phyloP scores from a whole-genome alignment of 2,797 vertebrate genomes.

The Lates japonicus region DNA sequence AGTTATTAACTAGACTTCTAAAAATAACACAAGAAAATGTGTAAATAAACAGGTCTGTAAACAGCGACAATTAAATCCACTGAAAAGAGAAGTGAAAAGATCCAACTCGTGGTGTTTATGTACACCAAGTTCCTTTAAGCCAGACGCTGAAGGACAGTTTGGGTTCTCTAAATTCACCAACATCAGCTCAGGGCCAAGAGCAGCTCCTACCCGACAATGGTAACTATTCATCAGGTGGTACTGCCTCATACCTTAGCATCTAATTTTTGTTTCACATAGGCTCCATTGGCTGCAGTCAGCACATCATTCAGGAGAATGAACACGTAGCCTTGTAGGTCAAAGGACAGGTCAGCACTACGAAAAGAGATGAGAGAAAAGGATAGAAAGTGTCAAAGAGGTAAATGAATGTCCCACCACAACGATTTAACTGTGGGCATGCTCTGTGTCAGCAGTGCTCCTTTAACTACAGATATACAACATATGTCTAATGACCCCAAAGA shows the following conservation, averaged over 20 bases:
- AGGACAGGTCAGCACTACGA: conserved; percentile 93
- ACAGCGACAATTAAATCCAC: neutral
- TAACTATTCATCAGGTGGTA: conserved; percentile 59
- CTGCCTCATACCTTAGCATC: conserved; percentile 93
- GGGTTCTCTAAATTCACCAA: conserved; percentile 45
- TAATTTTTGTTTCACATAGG: conserved; percentile 97
- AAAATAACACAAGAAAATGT: neutral
- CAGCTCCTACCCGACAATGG: conserved; percentile 62
- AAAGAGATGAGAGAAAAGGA: neutral
- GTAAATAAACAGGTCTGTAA: neutral
- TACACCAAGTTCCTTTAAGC: neutral
- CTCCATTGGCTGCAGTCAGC: conserved; percentile 97
- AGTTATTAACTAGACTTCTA: neutral
- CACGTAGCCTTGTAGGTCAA: conserved; percentile 95
- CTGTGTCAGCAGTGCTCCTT: conserved; percentile 9
- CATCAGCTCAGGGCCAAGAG: conserved; percentile 46
- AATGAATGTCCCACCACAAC: neutral
- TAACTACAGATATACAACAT: conserved; percentile 41
- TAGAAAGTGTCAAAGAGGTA: conserved; percentile 10
- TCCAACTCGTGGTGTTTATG: neutral
- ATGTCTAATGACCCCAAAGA: conserved; percentile 35
- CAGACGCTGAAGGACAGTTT: conserved; percentile 46
- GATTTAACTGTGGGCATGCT: conserved; percentile 9
- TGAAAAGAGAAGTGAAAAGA: neutral
- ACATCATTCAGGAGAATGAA: conserved; percentile 96